Evolutionary conservation across 2,797 vertebrate genomes (phyloP).

Genomic region (Chelon auratus): DNA sequence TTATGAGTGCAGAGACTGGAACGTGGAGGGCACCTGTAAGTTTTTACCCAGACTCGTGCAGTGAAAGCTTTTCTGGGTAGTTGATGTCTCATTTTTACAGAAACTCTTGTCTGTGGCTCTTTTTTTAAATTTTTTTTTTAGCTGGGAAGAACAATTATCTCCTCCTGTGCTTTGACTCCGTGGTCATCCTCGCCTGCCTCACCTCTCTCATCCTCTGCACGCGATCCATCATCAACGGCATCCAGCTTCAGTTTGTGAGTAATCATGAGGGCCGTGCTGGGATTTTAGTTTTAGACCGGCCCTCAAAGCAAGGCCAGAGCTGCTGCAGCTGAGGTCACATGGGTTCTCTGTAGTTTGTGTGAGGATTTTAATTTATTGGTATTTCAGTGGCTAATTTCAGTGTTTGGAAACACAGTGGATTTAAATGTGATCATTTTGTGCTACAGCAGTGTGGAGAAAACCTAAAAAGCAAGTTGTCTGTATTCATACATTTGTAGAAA

Average conservation of each 20-base stretch:
- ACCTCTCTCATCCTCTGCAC: conserved; percentile 89
- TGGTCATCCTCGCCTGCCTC: conserved; percentile 90
- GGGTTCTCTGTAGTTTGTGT: too few species aligned
- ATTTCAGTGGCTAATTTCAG: too few species aligned
- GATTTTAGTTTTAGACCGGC: too few species aligned
- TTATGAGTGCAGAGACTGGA: conserved; percentile 93
- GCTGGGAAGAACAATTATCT: conserved; percentile 90
- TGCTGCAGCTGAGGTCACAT: too few species aligned
- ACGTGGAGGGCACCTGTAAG: conserved; percentile 91
- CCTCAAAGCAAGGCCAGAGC: background rate
- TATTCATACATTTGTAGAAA: too few species aligned
- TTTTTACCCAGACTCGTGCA: background rate
- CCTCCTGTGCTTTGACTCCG: conserved; percentile 89
- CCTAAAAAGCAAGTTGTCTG: too few species aligned
- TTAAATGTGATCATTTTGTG: too few species aligned
- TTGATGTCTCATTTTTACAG: background rate
- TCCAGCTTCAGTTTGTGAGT: conserved; percentile 91
- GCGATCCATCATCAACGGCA: conserved; percentile 89
- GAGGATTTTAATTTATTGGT: too few species aligned
- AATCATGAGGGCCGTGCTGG: conserved; percentile 2
- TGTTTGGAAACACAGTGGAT: too few species aligned
- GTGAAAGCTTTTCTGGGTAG: too few species aligned
- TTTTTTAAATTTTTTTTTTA: conserved; percentile 47
- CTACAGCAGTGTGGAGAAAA: too few species aligned
- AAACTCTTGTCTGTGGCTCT: conserved; percentile 12